A percentile compares a stretch with the other conserved stretches of the same genome.
phyloP scores from a whole-genome alignment of 2,797 vertebrate species.

The Protonibea diacanthus region DNA sequence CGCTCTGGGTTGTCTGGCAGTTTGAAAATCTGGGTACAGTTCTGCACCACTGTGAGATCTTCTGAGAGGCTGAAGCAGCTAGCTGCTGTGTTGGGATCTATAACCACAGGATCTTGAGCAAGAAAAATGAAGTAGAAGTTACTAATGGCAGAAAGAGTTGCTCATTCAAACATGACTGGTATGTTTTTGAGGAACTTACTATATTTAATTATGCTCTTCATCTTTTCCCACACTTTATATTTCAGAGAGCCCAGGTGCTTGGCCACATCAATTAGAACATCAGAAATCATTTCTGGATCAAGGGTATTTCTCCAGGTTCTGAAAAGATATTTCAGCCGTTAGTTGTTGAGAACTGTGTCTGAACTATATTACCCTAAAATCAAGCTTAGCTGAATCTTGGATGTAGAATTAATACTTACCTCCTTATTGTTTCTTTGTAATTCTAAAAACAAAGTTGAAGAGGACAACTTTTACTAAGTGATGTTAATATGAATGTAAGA shows the following conservation, averaged over 20 bases:
- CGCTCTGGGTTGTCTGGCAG: constrained; percentile 87
- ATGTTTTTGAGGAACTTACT: constrained; percentile 74
- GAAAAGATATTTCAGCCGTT: constrained; percentile 55
- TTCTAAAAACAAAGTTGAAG: constrained; percentile 76
- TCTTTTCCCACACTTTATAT: constrained; percentile 87
- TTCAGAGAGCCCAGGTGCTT: constrained; percentile 86
- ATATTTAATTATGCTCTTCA: constrained; percentile 83
- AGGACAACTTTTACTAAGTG: constrained; percentile 6
- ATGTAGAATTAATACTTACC: constrained; percentile 63
- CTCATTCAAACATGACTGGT: not conserved
- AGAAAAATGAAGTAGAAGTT: not conserved
- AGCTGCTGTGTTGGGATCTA: constrained; percentile 88
- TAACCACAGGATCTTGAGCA: constrained; percentile 79
- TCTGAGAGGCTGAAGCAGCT: constrained; percentile 86
- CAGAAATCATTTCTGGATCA: constrained; percentile 75
- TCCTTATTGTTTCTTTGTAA: constrained; percentile 86
- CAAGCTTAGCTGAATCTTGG: not conserved
- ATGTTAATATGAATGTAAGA: not conserved
- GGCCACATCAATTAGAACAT: constrained; percentile 82
- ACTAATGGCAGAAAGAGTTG: not conserved
- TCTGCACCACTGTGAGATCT: constrained; percentile 83
- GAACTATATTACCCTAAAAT: not conserved
- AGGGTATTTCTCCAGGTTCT: constrained; percentile 81
- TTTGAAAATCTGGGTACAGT: constrained; percentile 80
- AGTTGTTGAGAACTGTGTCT: constrained; percentile 16